These are phyloP conservation scores for Metellina segmentata DNA, from an alignment of 2,888 invertebrate genomes.

Conservation along the genomic window DNA sequence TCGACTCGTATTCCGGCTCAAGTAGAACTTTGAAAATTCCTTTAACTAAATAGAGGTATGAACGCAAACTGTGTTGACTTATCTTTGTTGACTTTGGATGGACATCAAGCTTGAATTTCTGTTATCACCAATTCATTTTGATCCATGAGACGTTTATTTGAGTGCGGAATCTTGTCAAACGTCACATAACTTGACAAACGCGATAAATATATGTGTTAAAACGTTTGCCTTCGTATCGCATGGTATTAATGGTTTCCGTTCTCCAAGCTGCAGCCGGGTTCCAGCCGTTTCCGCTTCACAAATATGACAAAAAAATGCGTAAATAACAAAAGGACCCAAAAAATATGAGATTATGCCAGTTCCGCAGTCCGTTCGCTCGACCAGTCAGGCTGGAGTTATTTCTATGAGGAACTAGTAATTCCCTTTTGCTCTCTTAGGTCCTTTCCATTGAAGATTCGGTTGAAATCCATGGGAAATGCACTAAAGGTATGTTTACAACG, in stretches of 20 bases:
- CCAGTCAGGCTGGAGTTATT: conserved; percentile 32
- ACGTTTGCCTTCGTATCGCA: conserved; percentile 65
- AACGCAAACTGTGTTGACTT: conserved; percentile 4
- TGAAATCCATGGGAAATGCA: conserved; percentile 54
- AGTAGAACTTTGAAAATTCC: neutral
- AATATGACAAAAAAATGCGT: conserved; percentile 71
- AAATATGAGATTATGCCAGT: conserved; percentile 71
- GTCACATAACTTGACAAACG: conserved; percentile 62
- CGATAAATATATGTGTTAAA: conserved; percentile 52
- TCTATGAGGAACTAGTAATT: conserved; percentile 2
- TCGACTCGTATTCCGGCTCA: no score
- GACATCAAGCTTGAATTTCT: conserved; percentile 16
- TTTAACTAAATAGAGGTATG: neutral
- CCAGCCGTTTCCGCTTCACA: conserved; percentile 67
- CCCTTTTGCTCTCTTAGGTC: neutral
- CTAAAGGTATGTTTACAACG: conserved; percentile 25
- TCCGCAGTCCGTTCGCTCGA: conserved; percentile 56
- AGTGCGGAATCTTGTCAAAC: conserved; percentile 51
- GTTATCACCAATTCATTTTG: conserved; percentile 39
- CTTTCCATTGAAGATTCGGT: neutral
- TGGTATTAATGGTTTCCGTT: conserved; percentile 69
- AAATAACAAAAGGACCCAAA: conserved; percentile 56
- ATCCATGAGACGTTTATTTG: conserved; percentile 24
- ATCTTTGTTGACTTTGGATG: conserved; percentile 15
- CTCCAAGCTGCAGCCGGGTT: conserved; percentile 16